Conservation (phyloP, 1,140 invertebrate genomes). For the Micrasema minimum region DNA sequence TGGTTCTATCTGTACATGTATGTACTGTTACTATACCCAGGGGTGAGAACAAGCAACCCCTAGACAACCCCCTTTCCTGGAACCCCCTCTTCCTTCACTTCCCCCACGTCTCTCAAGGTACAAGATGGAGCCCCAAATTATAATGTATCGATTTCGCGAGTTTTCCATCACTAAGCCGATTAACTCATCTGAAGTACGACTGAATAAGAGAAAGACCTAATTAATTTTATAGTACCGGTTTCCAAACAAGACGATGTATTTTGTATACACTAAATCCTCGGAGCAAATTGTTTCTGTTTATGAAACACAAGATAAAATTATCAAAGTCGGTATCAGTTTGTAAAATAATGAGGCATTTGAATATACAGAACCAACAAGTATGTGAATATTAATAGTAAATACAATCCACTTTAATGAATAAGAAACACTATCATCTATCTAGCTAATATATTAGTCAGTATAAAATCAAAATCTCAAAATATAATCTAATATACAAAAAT, state of each 20-base stretch:
- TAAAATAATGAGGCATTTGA: slow-evolving; percentile 27
- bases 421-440: too few relatives aligned
- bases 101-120: not conserved
- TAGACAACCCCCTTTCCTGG: not conserved
- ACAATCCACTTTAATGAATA: too few relatives aligned
- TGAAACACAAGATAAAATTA: slow-evolving; percentile 17
- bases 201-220: slow-evolving; percentile 49
- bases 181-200: slow-evolving; percentile 47
- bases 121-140: slow-evolving; percentile 30
- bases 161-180: slow-evolving; percentile 52
- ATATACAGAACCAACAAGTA: slow-evolving; percentile 8
- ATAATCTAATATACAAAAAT: too few relatives aligned
- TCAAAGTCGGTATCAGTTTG: slow-evolving; percentile 18
- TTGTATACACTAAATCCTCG: slow-evolving; percentile 22
- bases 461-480: too few relatives aligned
- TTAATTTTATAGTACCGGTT: slow-evolving; percentile 48
- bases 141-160: slow-evolving; percentile 52
- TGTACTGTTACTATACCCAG: too few relatives aligned
- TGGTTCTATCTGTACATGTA: too few relatives aligned
- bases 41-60: too few relatives aligned
- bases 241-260: slow-evolving; percentile 21
- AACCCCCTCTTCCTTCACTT: not conserved
- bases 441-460: too few relatives aligned
- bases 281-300: slow-evolving; percentile 23
- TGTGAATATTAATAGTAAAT: too few relatives aligned